phyloP scores from a whole-genome alignment of 2,888 invertebrate genomes.

The Athripsodes cinereus region DNA sequence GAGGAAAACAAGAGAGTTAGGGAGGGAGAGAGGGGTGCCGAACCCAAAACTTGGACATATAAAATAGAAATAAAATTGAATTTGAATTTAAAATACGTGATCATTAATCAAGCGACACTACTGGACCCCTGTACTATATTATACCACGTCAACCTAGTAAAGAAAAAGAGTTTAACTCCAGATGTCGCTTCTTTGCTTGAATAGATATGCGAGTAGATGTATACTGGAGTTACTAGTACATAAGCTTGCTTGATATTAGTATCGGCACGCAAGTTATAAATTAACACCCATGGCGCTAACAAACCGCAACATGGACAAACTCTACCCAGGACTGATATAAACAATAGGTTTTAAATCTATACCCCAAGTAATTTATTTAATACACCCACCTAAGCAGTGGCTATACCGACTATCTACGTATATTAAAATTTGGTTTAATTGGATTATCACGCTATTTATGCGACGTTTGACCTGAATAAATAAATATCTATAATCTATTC shows the following conservation, averaged over 20 bases:
- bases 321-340: background rate
- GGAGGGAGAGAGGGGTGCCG: background rate
- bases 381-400: too few species aligned
- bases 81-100: conserved; percentile 10
- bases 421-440: too few species aligned
- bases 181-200: conserved; percentile 10
- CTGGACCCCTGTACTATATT: background rate
- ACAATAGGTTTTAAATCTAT: background rate
- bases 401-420: too few species aligned
- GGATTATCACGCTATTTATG: too few species aligned
- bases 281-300: conserved; percentile 10
- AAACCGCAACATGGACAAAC: conserved; percentile 2
- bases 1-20: background rate
- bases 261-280: conserved; percentile 19
- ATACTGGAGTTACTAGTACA: too few species aligned
- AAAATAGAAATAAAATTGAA: conserved; percentile 10
- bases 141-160: background rate
- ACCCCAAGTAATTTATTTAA: too few species aligned
- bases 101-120: conserved; percentile 14
- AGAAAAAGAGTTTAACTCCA: background rate
- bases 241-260: conserved; percentile 9
- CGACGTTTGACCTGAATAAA: too few species aligned
- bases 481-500: too few species aligned
- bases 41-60: background rate
- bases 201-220: too few species aligned